Evolutionary conservation across 2,113 vertebrate genomes (phyloP).

Genomic region (Ammodytes marinus): DNA sequence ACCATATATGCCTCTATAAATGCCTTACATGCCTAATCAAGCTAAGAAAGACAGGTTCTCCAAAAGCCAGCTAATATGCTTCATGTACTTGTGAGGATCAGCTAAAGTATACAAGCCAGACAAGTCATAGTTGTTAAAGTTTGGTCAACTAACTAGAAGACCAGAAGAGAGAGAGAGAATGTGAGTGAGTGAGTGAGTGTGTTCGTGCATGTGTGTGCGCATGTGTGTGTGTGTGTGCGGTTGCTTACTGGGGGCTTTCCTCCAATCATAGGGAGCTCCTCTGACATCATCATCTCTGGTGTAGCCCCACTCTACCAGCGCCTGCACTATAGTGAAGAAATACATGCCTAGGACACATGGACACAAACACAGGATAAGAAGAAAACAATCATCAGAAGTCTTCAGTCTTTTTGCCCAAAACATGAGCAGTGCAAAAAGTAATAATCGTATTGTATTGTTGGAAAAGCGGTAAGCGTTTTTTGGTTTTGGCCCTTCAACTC

Average conservation of each 20-base stretch:
- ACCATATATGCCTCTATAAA: neutral
- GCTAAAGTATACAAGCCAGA: neutral
- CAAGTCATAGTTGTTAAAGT: neutral
- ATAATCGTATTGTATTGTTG: neutral
- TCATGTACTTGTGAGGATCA: neutral
- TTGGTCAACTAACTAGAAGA: neutral
- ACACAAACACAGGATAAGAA: slow-evolving; percentile 10
- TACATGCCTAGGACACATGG: slow-evolving; percentile 90
- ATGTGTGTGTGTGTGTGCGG: neutral
- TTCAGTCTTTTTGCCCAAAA: neutral
- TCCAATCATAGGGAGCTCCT: slow-evolving; percentile 98
- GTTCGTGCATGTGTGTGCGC: neutral
- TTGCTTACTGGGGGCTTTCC: slow-evolving; percentile 94
- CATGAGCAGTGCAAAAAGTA: neutral
- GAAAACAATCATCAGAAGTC: neutral
- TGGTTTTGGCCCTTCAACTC: slow-evolving; percentile 70
- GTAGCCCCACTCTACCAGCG: slow-evolving; percentile 93
- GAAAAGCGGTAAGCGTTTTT: neutral
- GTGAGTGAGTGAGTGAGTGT: too few species aligned
- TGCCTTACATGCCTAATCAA: neutral
- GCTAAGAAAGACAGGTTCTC: neutral
- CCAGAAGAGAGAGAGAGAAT: neutral
- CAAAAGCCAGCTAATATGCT: neutral
- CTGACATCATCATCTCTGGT: slow-evolving; percentile 90
- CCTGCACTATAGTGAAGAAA: slow-evolving; percentile 94